Evolutionary conservation across 2,113 vertebrate genomes (phyloP), one percentile per base, ranked within the genome.

Genomic region (Microtus pennsylvanicus): DNA sequence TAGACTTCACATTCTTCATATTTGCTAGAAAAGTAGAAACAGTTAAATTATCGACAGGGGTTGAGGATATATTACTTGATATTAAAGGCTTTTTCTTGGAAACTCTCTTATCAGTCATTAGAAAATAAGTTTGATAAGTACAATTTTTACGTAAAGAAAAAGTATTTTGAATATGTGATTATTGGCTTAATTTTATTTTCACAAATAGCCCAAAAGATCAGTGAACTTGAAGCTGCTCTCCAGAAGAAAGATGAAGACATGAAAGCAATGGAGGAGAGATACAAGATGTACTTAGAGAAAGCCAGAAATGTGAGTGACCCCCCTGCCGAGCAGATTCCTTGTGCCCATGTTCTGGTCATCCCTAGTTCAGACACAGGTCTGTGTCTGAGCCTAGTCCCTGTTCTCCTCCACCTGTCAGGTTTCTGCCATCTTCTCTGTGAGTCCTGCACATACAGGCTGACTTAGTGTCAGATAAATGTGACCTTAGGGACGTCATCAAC

Each of bases 231-330:
- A 98, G 99, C 99, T 67, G 99, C 99, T 94, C 98, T 99, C 96
- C 99, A 99, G 96, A 99, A 99, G 98, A 99, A 99, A 95, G 99
- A 99, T 87, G 99, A 99, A 28, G 99, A 99, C 98, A 99, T 99
- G 99, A 99, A 99, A 98, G 99, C 99, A 21, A 99, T 99, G 99
- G 99, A 99, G 96, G 99, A 99, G 96, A 98, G 99, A 97, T 99
- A 99, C 26, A 99, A 99, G 98, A 99, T 99, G 99, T 99, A 99
- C 97, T 98, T 99, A 97, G 99, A 99, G 97, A 99, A 99, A 98
- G 99, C 99, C 97, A 99, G 99, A 96, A 99, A 99, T 95, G 99
- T 99, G 98, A 99, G 99, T 99, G 61, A 16, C 19, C 0, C 1
- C 4, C 52, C n/a, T 67, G 30, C 22, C 52, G n/a, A 82, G 12